These are phyloP conservation scores for Drosophila anomelani DNA, from an alignment of 2,888 invertebrate species.

Conservation along the genomic window DNA sequence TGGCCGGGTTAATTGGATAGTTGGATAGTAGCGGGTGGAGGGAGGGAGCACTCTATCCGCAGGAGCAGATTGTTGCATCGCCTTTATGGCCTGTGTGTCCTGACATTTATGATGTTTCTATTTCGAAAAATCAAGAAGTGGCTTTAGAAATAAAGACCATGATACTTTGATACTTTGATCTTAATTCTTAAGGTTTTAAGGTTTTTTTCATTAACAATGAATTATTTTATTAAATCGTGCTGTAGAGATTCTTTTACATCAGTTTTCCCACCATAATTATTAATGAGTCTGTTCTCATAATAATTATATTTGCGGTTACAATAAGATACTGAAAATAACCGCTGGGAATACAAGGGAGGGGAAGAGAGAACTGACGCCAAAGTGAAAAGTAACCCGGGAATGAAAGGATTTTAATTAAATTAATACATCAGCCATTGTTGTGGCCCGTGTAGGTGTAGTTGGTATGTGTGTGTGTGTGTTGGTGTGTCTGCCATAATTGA, in stretches of 20 bases:
- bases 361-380: conserved; percentile 3
- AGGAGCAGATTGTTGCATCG: conserved; percentile 9
- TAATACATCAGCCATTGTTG: conserved; percentile 74
- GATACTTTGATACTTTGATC: neutral
- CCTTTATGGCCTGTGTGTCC: neutral
- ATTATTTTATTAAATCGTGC: neutral
- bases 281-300: neutral
- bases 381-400: conserved; percentile 47
- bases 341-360: conserved; percentile 36
- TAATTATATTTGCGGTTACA: conserved; percentile 30
- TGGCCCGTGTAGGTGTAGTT: conserved; percentile 16
- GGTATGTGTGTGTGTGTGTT: conserved; percentile 36
- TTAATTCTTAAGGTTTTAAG: neutral
- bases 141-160: neutral
- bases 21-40: conserved; percentile 4
- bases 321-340: conserved; percentile 33
- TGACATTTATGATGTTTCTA: conserved; percentile 17
- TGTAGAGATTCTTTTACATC: neutral
- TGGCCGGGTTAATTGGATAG: conserved; percentile 38
- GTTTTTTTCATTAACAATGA: neutral
- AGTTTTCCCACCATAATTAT: conserved; percentile 1
- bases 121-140: conserved; percentile 1
- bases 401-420: conserved; percentile 80
- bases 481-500: conserved; percentile 73
- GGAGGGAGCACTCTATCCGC: conserved; percentile 16